Conservation (phyloP, 2,797 vertebrate species). For the Chaunax sp. region DNA sequence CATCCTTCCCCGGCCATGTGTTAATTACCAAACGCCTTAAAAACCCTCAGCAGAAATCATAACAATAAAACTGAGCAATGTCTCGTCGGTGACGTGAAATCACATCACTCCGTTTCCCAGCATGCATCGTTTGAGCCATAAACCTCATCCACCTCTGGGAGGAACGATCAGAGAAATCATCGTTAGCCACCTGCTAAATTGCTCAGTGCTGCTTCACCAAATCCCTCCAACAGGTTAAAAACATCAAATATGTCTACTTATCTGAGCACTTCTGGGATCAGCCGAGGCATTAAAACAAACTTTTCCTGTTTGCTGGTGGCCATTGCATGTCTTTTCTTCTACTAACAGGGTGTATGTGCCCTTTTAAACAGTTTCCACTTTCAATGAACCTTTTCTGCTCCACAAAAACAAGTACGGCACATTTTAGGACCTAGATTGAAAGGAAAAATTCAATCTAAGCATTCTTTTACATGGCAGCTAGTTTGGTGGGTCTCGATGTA, state of each 20-base stretch:
- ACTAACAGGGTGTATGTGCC: background rate
- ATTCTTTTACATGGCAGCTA: too few relatives aligned
- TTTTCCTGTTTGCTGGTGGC: too few relatives aligned
- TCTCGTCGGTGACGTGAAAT: conserved; percentile 1
- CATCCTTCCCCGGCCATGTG: too few relatives aligned
- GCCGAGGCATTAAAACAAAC: background rate
- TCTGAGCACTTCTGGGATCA: background rate
- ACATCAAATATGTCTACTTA: background rate
- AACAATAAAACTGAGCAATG: conserved; percentile 42
- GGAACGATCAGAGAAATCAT: conserved; percentile 11
- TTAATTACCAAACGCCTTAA: conserved; percentile 25
- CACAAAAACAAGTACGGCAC: too few relatives aligned
- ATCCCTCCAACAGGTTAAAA: background rate
- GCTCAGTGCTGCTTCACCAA: background rate
- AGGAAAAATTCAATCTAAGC: too few relatives aligned
- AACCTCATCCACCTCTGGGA: background rate
- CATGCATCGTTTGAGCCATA: conserved; percentile 12
- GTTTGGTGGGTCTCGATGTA: too few relatives aligned
- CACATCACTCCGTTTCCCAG: conserved; percentile 31
- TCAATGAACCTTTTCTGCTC: too few relatives aligned
- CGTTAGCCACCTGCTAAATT: conserved; percentile 26
- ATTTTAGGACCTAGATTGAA: too few relatives aligned
- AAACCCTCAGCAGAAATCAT: conserved; percentile 3
- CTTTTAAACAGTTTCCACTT: too few relatives aligned
- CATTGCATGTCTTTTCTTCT: background rate